Evolutionary conservation across 2,113 vertebrate genomes (phyloP).

Genomic region (Lamprotornis superbus): DNA sequence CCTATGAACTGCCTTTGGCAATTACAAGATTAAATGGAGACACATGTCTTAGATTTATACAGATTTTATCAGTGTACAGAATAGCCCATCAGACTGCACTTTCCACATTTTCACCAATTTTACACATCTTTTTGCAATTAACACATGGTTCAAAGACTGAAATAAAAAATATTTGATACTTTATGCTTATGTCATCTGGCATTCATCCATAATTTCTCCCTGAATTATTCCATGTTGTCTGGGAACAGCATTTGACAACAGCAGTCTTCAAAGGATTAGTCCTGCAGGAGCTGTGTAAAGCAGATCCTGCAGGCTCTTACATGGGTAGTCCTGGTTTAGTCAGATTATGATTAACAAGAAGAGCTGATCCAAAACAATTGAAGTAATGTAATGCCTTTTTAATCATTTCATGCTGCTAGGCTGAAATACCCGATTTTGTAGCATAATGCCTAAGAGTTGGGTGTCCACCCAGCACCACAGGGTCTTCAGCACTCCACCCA

Average conservation of each 20-base stretch:
- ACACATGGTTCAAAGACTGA: background rate
- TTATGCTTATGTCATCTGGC: constrained; percentile 4
- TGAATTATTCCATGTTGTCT: constrained; percentile 1
- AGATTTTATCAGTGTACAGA: constrained; percentile 4
- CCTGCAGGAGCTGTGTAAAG: background rate
- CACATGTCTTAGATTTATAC: background rate
- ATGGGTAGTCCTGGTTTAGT: background rate
- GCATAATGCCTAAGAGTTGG: background rate
- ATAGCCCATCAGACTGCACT: background rate
- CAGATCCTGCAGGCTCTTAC: background rate
- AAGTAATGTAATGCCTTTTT: background rate
- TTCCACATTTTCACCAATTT: constrained; percentile 22
- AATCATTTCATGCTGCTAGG: background rate
- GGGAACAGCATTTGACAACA: constrained; percentile 7
- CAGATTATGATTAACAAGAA: background rate
- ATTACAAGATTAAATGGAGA: constrained; percentile 17
- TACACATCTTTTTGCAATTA: constrained; percentile 51
- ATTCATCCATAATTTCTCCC: background rate
- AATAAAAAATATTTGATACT: background rate
- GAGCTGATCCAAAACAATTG: background rate
- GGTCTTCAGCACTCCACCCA: background rate
- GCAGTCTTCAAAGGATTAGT: background rate
- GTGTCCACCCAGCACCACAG: background rate
- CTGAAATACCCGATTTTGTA: background rate
- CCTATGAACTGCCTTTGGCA: background rate